Conservation (phyloP, 2,888 invertebrate species). For the Trissolcus japonicus region DNA sequence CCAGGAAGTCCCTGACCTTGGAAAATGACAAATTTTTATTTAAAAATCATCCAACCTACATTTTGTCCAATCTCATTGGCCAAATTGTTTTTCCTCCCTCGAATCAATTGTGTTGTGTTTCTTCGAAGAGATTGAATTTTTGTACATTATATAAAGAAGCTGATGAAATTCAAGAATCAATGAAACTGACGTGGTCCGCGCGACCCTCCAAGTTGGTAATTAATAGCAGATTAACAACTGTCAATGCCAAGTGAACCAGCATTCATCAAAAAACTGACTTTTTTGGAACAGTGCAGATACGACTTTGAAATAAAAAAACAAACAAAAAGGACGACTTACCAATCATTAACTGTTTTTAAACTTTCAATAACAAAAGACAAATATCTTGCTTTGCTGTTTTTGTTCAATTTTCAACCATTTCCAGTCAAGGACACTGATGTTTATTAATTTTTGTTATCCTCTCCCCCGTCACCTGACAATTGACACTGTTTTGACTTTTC, state of each 20-base stretch:
- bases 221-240: constrained; percentile 20
- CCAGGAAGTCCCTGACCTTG: no score
- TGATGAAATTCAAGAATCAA: constrained; percentile 15
- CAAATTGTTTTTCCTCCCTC: no score
- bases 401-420: no score
- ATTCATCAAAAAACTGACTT: not conserved
- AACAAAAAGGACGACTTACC: not conserved
- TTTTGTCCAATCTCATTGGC: no score
- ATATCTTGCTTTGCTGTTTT: no score
- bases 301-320: not conserved
- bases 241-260: not conserved
- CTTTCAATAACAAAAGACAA: no score
- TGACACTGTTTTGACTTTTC: no score
- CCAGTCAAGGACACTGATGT: no score
- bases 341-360: not conserved
- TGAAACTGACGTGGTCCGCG: constrained; percentile 4
- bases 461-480: no score
- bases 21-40: no score
- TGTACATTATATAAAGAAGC: constrained; percentile 1
- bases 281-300: not conserved
- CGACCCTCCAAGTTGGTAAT: constrained; percentile 9
- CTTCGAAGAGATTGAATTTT: not conserved
- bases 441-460: no score
- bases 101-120: not conserved
- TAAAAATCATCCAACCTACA: no score